phyloP scores from a whole-genome alignment of 2,113 vertebrate genomes.

The Nycticorax nycticorax region DNA sequence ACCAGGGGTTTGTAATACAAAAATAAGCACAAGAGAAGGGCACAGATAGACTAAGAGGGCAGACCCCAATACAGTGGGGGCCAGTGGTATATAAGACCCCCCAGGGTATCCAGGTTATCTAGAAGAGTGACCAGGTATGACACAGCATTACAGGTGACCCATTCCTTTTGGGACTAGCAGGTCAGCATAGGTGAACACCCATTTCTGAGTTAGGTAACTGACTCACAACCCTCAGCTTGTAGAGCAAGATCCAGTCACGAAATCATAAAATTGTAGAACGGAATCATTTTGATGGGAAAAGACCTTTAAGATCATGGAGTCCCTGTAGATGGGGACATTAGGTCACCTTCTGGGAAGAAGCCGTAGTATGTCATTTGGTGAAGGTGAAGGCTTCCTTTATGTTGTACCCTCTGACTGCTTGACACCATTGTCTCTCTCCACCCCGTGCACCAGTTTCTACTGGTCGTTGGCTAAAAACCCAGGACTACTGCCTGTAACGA shows the following conservation, averaged over 20 bases:
- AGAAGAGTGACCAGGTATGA: not conserved
- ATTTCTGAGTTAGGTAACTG: not conserved
- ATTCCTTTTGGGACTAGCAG: not conserved
- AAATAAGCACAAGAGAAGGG: not conserved
- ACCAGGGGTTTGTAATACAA: not conserved
- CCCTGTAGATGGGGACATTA: not conserved
- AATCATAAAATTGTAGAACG: not conserved
- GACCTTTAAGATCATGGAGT: not conserved
- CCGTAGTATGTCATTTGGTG: not conserved
- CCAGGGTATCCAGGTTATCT: not conserved
- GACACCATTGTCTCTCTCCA: not conserved
- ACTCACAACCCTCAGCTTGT: not conserved
- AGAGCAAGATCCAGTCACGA: not conserved
- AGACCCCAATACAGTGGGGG: rapidly evolving
- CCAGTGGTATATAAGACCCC: not conserved
- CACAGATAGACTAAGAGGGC: not conserved
- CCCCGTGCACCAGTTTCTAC: not conserved
- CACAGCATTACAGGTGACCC: not conserved
- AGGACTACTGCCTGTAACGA: not conserved
- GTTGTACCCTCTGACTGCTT: not conserved
- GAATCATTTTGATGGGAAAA: not conserved
- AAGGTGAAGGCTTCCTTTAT: not conserved
- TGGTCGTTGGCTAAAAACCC: not conserved
- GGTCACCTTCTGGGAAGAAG: not conserved
- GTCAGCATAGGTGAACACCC: not conserved